Evolutionary conservation across 2,888 invertebrate species (phyloP), one percentile per base, ranked within the genome.

Genomic region (Brassicogethes aeneus): DNA sequence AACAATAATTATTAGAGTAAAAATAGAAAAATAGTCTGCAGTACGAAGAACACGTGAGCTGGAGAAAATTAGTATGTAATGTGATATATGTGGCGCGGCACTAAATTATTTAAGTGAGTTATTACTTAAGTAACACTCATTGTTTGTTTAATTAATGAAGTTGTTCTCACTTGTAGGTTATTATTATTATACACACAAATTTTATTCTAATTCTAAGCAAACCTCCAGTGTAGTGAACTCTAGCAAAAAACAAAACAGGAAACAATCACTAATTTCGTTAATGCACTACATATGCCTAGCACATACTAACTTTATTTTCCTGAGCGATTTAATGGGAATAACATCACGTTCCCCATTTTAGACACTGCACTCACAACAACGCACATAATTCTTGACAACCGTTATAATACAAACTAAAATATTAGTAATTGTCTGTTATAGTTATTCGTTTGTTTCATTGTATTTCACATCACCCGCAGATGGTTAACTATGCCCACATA

Each of bases 401-500:
- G 23, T 23, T 23, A 23, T 23, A 23, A 23, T 23, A 23, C 23
- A 23, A 23, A 23, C 23, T 23, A 10, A 23, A 23, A 23, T 23
- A 7, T 23, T 23, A 23, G 10, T 23, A 23, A 23, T 23, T 23
- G 23, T 23, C 23, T 23, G 23, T 23, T 23, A 23, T 23, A n/a
- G n/a, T n/a, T 10, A 23, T 23, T 7, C 23, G 10, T 7, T 23
- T 10, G 23, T 23, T 23, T 23, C 23, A 23, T 23, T 23, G 23
- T 23, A 23, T 23, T 5, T 7, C 5, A 23, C 23, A 23, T 10
- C 23, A 23, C 23, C 23, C 23, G 23, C 23, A 23, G 23, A 23
- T 23, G 23, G 23, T 23, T 23, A 23, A 23, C 23, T 23, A 23
- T 23, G 23, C 23, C 23, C 23, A 23, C 23, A 23, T 23, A 23